Conservation (phyloP, 2,888 invertebrate species). For the Nemapogon koenigi region DNA sequence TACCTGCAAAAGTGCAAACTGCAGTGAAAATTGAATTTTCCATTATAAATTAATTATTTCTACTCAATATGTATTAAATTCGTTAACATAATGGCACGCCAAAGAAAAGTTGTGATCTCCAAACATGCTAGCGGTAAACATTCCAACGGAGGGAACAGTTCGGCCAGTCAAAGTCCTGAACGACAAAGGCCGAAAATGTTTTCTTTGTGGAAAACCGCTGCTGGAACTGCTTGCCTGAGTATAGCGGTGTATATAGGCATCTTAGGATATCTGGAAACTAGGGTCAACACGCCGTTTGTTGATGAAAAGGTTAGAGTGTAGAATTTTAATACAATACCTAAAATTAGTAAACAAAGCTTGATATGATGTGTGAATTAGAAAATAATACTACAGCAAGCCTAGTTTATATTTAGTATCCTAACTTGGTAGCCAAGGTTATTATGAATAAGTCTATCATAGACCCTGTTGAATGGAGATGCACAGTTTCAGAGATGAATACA, state of each 20-base stretch:
- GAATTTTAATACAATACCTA: too few relatives aligned
- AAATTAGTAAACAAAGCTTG: too few relatives aligned
- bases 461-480: too few relatives aligned
- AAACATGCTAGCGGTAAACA: slow-evolving; percentile 21
- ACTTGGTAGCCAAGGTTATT: too few relatives aligned
- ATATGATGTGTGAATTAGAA: too few relatives aligned
- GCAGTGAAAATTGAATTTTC: too few relatives aligned
- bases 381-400: too few relatives aligned
- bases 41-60: too few relatives aligned
- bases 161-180: slow-evolving; percentile 26
- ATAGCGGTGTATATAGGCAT: slow-evolving; percentile 79
- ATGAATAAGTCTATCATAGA: too few relatives aligned
- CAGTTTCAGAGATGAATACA: too few relatives aligned
- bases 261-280: slow-evolving; percentile 84
- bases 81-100: slow-evolving; percentile 32
- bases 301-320: slow-evolving; percentile 69
- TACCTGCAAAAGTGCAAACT: too few relatives aligned
- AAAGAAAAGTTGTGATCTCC: slow-evolving; percentile 30
- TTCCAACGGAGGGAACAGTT: slow-evolving; percentile 33
- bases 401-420: too few relatives aligned
- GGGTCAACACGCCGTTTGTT: slow-evolving; percentile 86
- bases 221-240: slow-evolving; percentile 68
- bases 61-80: background rate
- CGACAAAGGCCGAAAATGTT: slow-evolving; percentile 27
- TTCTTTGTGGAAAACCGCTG: slow-evolving; percentile 65